Evolutionary conservation across 2,888 invertebrate species (phyloP).

Genomic region (Torymus tubicola): DNA sequence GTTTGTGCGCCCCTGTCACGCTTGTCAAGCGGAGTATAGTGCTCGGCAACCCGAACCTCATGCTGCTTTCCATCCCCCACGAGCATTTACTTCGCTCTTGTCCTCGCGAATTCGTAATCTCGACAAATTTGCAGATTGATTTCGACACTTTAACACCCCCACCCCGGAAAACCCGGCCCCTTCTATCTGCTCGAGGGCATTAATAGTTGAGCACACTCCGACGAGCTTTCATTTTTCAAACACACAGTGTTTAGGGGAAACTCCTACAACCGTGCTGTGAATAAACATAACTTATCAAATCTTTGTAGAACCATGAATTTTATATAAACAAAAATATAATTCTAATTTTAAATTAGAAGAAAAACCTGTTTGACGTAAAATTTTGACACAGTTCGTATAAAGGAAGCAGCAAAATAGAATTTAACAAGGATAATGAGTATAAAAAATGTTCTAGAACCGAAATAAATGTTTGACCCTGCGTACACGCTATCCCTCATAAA

Average conservation of each 20-base stretch:
- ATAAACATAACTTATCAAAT: no score
- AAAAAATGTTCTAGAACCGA: no score
- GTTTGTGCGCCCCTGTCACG: constrained; percentile 43
- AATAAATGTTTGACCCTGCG: no score
- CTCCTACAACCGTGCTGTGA: no score
- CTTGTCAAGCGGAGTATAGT: constrained; percentile 37
- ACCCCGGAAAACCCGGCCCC: not conserved
- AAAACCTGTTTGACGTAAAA: no score
- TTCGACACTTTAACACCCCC: constrained; percentile 52
- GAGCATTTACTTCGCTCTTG: constrained; percentile 25
- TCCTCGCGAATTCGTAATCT: constrained; percentile 51
- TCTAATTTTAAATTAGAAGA: no score
- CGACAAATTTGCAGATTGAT: constrained; percentile 52
- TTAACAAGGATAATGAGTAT: no score
- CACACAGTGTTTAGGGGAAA: no score
- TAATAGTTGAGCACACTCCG: constrained; percentile 1
- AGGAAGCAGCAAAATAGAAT: no score
- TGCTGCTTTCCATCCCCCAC: not conserved
- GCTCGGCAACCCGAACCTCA: constrained; percentile 29
- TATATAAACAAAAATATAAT: no score
- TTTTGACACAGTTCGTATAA: no score
- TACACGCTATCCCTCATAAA: not conserved
- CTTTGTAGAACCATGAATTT: no score
- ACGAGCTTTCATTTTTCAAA: constrained; percentile 3
- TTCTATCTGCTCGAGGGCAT: constrained; percentile 3